These are phyloP conservation scores for Ptilorrhoa leucosticta DNA, from an alignment of 2,113 vertebrate genomes.

Conservation along the genomic window DNA sequence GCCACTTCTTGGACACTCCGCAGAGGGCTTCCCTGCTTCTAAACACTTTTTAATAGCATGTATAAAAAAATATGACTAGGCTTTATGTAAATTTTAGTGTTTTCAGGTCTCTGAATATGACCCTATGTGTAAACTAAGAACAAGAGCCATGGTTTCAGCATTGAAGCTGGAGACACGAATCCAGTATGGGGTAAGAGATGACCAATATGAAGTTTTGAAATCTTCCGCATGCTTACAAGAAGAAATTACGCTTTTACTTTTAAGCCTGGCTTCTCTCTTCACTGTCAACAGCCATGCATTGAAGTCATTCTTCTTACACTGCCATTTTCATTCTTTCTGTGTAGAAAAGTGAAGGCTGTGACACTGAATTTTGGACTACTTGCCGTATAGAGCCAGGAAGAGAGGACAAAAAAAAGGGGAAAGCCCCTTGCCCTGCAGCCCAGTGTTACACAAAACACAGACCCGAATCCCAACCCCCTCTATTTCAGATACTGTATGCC, in stretches of 20 bases:
- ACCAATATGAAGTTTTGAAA: neutral
- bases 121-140: neutral
- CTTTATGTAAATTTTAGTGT: neutral
- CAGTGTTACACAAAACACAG: neutral
- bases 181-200: neutral
- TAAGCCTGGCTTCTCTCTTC: neutral
- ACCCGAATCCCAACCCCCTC: neutral
- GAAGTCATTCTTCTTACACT: neutral
- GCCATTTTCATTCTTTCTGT: neutral
- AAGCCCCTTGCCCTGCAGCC: neutral
- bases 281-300: neutral
- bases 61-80: neutral
- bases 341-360: neutral
- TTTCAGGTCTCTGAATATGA: neutral
- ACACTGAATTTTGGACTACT: neutral
- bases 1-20: neutral
- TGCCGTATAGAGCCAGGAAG: neutral
- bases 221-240: neutral
- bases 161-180: neutral
- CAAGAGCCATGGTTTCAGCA: neutral
- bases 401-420: neutral
- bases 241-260: neutral
- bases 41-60: neutral
- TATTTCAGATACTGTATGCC: neutral
- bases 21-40: neutral